Conservation (phyloP, 2,113 vertebrate species). For the Zosterops hypoxanthus region DNA sequence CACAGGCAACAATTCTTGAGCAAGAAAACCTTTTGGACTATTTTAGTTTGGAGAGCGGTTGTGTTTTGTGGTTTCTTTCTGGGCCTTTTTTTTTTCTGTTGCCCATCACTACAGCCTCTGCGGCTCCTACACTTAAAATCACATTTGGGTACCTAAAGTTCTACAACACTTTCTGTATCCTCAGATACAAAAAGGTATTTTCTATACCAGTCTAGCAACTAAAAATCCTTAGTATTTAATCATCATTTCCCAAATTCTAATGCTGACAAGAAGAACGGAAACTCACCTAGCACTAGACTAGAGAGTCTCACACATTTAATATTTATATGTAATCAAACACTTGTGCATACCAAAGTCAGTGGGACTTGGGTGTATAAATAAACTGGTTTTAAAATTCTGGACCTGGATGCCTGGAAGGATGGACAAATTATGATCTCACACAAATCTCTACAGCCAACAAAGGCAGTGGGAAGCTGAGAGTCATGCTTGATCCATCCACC, state of each 20-base stretch:
- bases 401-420: not conserved
- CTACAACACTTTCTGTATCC: not conserved
- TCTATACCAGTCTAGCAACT: not conserved
- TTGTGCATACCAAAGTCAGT: not conserved
- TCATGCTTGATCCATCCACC: not conserved
- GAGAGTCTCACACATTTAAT: not conserved
- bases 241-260: not conserved
- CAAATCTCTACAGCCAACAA: not conserved
- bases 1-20: not conserved
- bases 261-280: not conserved
- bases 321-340: not conserved
- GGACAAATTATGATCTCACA: not conserved
- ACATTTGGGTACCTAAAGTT: not conserved
- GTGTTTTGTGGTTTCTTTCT: not conserved
- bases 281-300: not conserved
- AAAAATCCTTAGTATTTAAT: not conserved
- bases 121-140: not conserved
- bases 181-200: not conserved
- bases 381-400: not conserved
- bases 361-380: not conserved
- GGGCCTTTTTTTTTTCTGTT: not conserved
- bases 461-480: not conserved
- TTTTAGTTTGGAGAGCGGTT: not conserved
- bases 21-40: not conserved
- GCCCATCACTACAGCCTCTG: not conserved